A percentile compares a stretch with the other conserved stretches of the same genome.
Conservation (phyloP, 2,797 vertebrate species). For the Muraenolepis orangiensis region DNA sequence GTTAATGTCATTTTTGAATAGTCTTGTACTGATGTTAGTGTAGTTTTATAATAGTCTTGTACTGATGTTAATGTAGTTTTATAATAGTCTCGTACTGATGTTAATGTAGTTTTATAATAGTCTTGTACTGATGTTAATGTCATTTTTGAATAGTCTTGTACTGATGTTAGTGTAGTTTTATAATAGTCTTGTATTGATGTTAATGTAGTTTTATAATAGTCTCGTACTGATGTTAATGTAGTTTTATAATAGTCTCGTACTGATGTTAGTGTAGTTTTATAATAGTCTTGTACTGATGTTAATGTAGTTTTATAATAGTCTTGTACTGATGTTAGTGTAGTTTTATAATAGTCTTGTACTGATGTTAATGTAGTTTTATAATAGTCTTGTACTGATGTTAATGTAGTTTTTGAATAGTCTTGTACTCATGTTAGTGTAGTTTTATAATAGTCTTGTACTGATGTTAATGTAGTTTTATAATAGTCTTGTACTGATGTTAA, state of each 20-base stretch:
- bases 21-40: neutral
- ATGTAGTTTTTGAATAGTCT: slow-evolving; percentile 91
- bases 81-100: slow-evolving; percentile 78
- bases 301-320: too few relatives aligned
- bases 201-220: neutral
- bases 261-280: too few relatives aligned
- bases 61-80: slow-evolving; percentile 93
- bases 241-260: slow-evolving; percentile 73
- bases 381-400: too few relatives aligned
- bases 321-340: too few relatives aligned
- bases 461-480: too few relatives aligned
- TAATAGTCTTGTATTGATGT: neutral
- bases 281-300: too few relatives aligned
- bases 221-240: slow-evolving; percentile 97
- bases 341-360: slow-evolving; percentile 73
- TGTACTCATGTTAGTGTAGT: too few relatives aligned
- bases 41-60: slow-evolving; percentile 59
- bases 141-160: slow-evolving; percentile 59
- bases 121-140: neutral
- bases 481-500: too few relatives aligned
- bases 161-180: slow-evolving; percentile 92
- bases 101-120: slow-evolving; percentile 83
- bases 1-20: slow-evolving; percentile 82
- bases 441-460: too few relatives aligned
- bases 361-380: too few relatives aligned